Base-by-base conservation (phyloP, 1,140 invertebrate genomes). In the Phymastichus coffea region DNA sequence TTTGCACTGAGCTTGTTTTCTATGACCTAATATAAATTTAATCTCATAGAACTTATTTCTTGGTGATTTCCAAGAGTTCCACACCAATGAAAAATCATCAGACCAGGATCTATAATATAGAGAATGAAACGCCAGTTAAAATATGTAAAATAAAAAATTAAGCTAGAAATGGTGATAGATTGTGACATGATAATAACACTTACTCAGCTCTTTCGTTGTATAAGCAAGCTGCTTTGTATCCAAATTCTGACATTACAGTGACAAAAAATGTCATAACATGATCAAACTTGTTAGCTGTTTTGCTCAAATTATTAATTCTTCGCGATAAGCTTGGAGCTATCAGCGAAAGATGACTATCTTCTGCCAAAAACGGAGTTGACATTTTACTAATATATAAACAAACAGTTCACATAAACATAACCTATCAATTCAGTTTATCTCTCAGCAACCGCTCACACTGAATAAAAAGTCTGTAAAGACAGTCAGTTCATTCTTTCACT, bases 201-300 rank as follows among this genome's bases (percentile, higher is more conserved):
- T 62, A 62, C 60, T 33, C 20, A 23, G 23, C 38, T 6, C 43
- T 46, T 52, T 37, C 9, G 48, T 54, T n/a, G 38, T 63, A 62
- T 4, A 33, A 26, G 2, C 41, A 49, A 6, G 41, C 23, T 1
- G 65, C 8, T 7, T 53, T 37, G 63, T 72, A 74, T 43, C 67
- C 72, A 26, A 33, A 62, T 49, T 76, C 73, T 4, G 61, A 47
- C 57, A 72, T 66, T 0, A 76, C 15, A 8, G 73, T 59, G 25
- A 73, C 68, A 6, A 69, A 40, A 26, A 75, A 46, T 7, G 67
- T 67, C 58, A 76, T 63, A 1, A 75, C 14, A 57, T 71, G 63
- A 40, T 76, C 74, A 28, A 68, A 65, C 19, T 68, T 65, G 9
- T 28, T 64, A 2, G 66, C 57, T 44, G 57, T 41, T 22, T 64